Evolutionary conservation across 2,797 vertebrate genomes (phyloP), one percentile per base, ranked within the genome.

Genomic region (Naso thynnoides): DNA sequence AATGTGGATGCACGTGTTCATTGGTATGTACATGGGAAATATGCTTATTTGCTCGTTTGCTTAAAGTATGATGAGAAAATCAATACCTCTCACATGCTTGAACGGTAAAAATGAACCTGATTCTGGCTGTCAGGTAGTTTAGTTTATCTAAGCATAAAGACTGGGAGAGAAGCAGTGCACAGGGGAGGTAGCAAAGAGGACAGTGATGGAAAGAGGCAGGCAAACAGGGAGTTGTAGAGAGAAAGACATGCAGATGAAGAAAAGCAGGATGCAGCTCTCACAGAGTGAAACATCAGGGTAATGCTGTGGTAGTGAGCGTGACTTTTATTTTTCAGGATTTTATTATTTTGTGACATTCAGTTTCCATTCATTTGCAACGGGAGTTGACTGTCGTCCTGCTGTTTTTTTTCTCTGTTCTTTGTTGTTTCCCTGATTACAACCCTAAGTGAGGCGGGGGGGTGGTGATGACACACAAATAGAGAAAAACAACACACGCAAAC

Each of bases 401-500:
- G 58, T 61, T 42, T 65, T 58, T 29, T 18, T 24, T 26, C 21
- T 47, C 10, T 45, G 26, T 41, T 73, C 27, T 58, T 7, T 67
- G 27, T 50, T 65, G 42, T 53, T 61, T 78, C 48, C 54, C 47
- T 84, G 73, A 86, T 73, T 81, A 54, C 24, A 56, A 76, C 73
- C 48, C 21, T 11, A 29, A 73, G 66, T 39, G 11, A 57, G 59
- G 49, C 47, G 4, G 31, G 11, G 27, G 31, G 42, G 68, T 62
- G 58, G 31, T 60, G 76, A 72, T 57, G 66, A 70, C 62, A 73
- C 62, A 63, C 48, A 61, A 57, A 26, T 41, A 16, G 66, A 72
- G n/a, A 70, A 65, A 65, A 63, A 55, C 44, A 16, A 8, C 42
- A n/a, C 36, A 39, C 5, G 18, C n/a, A 31, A 53, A 61, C 54